Evolutionary conservation across 2,888 invertebrate genomes (phyloP).

Genomic region (Clepsis dumicolana): DNA sequence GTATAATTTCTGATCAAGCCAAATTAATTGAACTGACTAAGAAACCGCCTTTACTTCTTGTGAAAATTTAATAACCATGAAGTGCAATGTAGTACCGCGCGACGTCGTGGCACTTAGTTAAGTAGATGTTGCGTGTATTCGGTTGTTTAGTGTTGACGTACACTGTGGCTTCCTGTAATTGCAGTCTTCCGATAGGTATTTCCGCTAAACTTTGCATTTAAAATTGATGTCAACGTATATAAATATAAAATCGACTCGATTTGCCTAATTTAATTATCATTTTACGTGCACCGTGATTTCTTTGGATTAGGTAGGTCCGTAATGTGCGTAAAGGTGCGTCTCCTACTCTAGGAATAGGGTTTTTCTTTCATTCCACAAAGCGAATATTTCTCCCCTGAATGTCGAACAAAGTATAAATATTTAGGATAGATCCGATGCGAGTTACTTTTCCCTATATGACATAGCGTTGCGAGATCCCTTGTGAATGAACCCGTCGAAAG

Average conservation of each 20-base stretch:
- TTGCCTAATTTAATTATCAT: conserved; percentile 46
- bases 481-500: conserved; percentile 69
- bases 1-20: conserved; percentile 78
- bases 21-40: conserved; percentile 82
- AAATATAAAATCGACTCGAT: conserved; percentile 45
- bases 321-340: conserved; percentile 38
- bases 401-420: conserved; percentile 56
- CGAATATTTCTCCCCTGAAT: conserved; percentile 65
- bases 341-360: conserved; percentile 40
- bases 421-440: conserved; percentile 56
- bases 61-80: conserved; percentile 72
- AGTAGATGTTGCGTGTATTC: conserved; percentile 59
- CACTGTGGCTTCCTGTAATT: conserved; percentile 84
- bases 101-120: conserved; percentile 78
- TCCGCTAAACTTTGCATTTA: conserved; percentile 81
- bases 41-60: conserved; percentile 81
- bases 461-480: conserved; percentile 67
- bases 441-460: conserved; percentile 49
- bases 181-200: conserved; percentile 85
- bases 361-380: conserved; percentile 65
- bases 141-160: conserved; percentile 78
- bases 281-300: conserved; percentile 31
- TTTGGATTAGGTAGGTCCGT: conserved; percentile 34
- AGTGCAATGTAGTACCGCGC: conserved; percentile 77
- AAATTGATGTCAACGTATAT: conserved; percentile 70